Evolutionary conservation across 2,888 invertebrate species (phyloP).

Genomic region (Eupithecia vulgata): DNA sequence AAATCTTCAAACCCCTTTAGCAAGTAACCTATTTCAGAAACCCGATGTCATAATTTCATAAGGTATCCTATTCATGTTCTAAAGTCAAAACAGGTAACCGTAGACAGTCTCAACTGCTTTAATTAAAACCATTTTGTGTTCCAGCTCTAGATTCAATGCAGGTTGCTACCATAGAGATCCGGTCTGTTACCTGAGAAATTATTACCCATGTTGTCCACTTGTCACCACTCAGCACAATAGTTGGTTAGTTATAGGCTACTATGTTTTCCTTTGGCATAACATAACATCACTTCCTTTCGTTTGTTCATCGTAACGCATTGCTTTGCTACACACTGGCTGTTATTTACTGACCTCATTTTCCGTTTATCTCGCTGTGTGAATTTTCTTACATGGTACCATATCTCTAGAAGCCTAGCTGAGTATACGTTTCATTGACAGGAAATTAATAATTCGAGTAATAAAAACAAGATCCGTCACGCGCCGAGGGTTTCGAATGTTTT

Average conservation of each 20-base stretch:
- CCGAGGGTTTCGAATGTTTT: too few species aligned
- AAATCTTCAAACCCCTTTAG: too few species aligned
- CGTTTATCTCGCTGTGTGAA: not conserved
- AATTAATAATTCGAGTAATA: too few species aligned
- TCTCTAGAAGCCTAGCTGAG: not conserved
- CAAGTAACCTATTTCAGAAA: too few species aligned
- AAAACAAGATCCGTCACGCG: too few species aligned
- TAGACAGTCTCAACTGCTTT: not conserved
- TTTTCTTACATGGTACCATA: not conserved
- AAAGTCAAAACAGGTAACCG: not conserved
- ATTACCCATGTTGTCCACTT: not conserved
- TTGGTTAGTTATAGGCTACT: slow-evolving; percentile 23
- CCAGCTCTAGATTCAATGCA: not conserved
- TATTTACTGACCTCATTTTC: not conserved
- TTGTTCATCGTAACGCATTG: slow-evolving; percentile 24
- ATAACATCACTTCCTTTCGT: slow-evolving; percentile 26
- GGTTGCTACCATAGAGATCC: not conserved
- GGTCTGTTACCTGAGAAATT: slow-evolving; percentile 11
- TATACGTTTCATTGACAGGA: not conserved
- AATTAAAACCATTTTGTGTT: not conserved
- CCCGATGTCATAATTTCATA: too few species aligned
- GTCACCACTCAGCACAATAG: slow-evolving; percentile 14
- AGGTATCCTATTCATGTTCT: not conserved
- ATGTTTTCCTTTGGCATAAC: slow-evolving; percentile 30
- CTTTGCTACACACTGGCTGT: not conserved